These are phyloP conservation scores for Tragopan temminckii DNA, from an alignment of 2,797 vertebrate genomes.

Conservation along the genomic window DNA sequence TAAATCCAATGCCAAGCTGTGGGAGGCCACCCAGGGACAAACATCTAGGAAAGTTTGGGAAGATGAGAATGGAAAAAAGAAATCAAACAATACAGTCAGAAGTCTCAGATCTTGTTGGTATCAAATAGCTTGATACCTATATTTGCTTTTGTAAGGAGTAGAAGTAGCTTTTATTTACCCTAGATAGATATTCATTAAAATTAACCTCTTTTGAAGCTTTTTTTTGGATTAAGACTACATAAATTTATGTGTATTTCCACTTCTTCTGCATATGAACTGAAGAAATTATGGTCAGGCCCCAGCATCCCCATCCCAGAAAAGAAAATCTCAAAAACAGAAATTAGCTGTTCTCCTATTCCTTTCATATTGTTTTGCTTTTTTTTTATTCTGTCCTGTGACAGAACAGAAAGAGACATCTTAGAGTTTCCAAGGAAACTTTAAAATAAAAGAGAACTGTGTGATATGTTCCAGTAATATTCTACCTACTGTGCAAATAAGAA, in stretches of 20 bases:
- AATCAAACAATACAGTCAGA: not conserved
- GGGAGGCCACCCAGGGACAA: not conserved
- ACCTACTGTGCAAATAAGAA: not conserved
- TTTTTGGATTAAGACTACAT: not conserved
- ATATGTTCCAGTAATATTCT: not conserved
- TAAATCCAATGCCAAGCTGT: not conserved
- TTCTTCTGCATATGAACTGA: not conserved
- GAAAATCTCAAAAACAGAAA: not conserved
- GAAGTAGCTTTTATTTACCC: not conserved
- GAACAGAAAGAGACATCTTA: not conserved
- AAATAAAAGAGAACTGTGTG: not conserved
- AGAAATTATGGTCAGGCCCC: not conserved
- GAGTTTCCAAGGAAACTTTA: not conserved
- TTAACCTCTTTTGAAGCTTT: not conserved
- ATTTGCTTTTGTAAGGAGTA: not conserved
- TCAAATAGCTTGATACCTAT: not conserved
- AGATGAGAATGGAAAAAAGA: accelerated
- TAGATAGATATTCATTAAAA: not conserved
- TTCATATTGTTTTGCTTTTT: not conserved
- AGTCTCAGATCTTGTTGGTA: not conserved
- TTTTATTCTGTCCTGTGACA: not conserved
- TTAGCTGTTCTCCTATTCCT: not conserved
- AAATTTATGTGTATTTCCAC: not conserved
- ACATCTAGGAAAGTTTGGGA: not conserved
- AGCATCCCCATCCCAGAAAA: not conserved